Evolutionary conservation across 2,797 vertebrate genomes (phyloP).

Genomic region (Naso thynnoides): DNA sequence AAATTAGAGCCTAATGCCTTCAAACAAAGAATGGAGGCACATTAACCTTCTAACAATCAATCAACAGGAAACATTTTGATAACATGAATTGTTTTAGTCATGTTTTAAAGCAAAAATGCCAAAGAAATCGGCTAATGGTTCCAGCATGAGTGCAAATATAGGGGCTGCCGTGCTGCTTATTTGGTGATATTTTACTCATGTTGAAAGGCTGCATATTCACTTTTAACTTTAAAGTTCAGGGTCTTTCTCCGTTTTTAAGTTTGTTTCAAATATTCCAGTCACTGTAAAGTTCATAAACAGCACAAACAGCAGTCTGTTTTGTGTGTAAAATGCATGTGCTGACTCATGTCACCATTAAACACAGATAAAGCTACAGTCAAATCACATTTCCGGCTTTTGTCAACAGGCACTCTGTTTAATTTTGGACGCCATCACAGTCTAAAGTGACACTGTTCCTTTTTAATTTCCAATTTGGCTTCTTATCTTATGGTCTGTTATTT

Average conservation of each 20-base stretch:
- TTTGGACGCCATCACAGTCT: not conserved
- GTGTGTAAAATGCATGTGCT: not conserved
- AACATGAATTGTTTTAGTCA: too few relatives aligned
- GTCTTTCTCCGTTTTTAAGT: not conserved
- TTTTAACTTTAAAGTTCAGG: not conserved
- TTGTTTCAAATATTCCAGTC: not conserved
- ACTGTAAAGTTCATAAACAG: not conserved
- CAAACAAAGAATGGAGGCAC: too few relatives aligned
- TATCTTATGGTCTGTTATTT: not conserved
- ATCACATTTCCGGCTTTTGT: constrained; percentile 1
- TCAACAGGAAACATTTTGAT: too few relatives aligned
- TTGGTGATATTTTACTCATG: too few relatives aligned
- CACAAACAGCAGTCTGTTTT: not conserved
- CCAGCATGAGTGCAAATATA: too few relatives aligned
- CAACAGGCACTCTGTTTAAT: not conserved
- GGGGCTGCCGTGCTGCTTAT: too few relatives aligned
- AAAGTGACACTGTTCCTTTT: not conserved
- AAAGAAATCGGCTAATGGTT: too few relatives aligned
- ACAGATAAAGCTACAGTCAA: constrained; percentile 18
- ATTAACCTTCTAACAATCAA: too few relatives aligned
- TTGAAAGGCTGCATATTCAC: too few relatives aligned
- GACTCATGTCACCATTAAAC: not conserved
- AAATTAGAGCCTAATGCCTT: too few relatives aligned
- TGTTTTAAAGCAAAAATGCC: too few relatives aligned
- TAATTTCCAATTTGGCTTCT: not conserved